Base-by-base conservation (phyloP, 2,113 vertebrate genomes). In the Cebidichthys violaceus region DNA sequence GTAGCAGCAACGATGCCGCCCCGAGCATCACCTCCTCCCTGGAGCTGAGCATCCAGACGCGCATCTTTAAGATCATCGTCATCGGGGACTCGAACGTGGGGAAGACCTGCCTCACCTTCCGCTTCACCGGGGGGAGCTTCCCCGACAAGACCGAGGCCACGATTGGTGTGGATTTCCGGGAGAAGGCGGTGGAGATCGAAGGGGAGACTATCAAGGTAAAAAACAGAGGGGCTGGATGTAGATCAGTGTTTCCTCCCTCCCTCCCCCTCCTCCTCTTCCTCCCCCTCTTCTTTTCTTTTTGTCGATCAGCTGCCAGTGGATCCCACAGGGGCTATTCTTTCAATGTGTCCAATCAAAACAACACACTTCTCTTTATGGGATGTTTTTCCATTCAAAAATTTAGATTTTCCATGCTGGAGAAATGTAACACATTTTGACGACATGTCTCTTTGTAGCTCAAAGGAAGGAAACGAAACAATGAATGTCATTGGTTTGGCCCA, bases 81-180 rank as follows among this genome's bases (percentile, higher is more conserved):
- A 99, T 99, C 93, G 97, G 98, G 24, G 98, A 99, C 92, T 99
- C 97, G 72, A 99, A 99, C 83, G 97, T 99, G 89, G 98, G 98
- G 70, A 99, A 99, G 95, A 99, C 98, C 59, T 99, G 98, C 90
- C 93, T 99, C 92, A 97, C 97, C 87, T 98, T 98, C 94, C 97
- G 98, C 85, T 99, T 99, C 94, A 99, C 97, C 70, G 97, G 97
- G 1, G 97, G 98, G 2, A 96, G 95, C 92, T 99, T 99, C 91
- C 97, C 97, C 27, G 96, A 96, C 59, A 96, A 96, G 89, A 99
- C 97, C 47, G 97, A 99, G 90, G 98, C 97, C 89, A 99, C 98
- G 79, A 99, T 99, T 94, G 98, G 98, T 59, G 98, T 99, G 90
- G 98, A 99, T 84, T 99, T 99, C 94, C 95, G 97, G 88, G 98